phyloP scores from a whole-genome alignment of 2,888 invertebrate species.

The Myopa testacea region DNA sequence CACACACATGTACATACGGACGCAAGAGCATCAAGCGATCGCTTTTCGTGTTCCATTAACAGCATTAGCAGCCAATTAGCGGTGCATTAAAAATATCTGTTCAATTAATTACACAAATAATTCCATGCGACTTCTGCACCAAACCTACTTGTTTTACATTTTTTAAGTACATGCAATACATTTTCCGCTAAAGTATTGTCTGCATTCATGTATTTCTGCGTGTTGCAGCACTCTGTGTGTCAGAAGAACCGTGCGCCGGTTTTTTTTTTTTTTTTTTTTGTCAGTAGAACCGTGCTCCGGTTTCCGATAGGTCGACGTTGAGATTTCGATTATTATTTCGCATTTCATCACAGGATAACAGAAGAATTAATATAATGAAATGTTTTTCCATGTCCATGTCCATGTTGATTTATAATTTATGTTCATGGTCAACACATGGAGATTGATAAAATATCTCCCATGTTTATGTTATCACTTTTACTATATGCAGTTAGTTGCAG shows the following conservation, averaged over 20 bases:
- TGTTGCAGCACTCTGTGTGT: background rate
- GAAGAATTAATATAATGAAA: too few relatives aligned
- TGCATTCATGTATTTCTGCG: background rate
- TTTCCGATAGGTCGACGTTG: too few relatives aligned
- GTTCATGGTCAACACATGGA: too few relatives aligned
- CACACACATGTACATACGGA: background rate
- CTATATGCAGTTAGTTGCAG: too few relatives aligned
- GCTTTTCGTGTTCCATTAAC: conserved; percentile 37
- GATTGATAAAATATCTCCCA: too few relatives aligned
- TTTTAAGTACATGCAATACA: background rate
- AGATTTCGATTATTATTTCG: too few relatives aligned
- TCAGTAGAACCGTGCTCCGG: background rate
- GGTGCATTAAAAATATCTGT: conserved; percentile 43
- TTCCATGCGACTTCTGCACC: conserved; percentile 13
- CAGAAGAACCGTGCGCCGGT: background rate
- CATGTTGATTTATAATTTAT: too few relatives aligned
- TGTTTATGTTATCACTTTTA: too few relatives aligned
- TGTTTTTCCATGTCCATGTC: too few relatives aligned
- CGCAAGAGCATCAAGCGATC: background rate
- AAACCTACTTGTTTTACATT: background rate
- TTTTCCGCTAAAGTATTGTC: background rate
- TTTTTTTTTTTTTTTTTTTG: too few relatives aligned
- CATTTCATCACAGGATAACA: too few relatives aligned
- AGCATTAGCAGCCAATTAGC: conserved; percentile 43
- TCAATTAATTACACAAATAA: conserved; percentile 42